phyloP scores from a whole-genome alignment of 2,113 vertebrate species.

The Arothron firmamentum region DNA sequence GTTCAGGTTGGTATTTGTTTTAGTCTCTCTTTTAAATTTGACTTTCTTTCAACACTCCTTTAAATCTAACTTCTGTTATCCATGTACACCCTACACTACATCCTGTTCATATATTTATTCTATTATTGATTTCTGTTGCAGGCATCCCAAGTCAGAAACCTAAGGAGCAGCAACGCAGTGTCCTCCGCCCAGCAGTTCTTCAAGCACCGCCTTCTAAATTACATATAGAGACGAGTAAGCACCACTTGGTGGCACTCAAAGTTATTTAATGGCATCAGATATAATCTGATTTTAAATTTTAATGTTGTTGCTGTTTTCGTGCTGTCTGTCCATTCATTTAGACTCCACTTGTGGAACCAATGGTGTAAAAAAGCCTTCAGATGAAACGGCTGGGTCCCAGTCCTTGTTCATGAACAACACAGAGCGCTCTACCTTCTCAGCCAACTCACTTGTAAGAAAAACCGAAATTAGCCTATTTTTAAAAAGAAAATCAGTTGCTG shows the following conservation, averaged over 20 bases:
- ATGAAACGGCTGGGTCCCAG: slow-evolving; percentile 57
- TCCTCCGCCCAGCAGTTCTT: slow-evolving; percentile 91
- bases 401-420: slow-evolving; percentile 76
- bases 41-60: neutral
- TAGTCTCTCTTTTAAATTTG: slow-evolving; percentile 10
- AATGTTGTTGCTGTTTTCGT: neutral
- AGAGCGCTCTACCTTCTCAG: slow-evolving; percentile 54
- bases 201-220: slow-evolving; percentile 89
- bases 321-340: slow-evolving; percentile 21
- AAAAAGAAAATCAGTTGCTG: neutral
- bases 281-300: neutral
- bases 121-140: slow-evolving; percentile 69
- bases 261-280: slow-evolving; percentile 6
- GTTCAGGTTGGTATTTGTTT: slow-evolving; percentile 81
- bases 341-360: slow-evolving; percentile 92
- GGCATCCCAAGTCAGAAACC: slow-evolving; percentile 96
- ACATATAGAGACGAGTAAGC: slow-evolving; percentile 84
- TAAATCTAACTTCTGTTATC: no score
- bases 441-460: slow-evolving; percentile 65
- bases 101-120: neutral
- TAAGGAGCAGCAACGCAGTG: slow-evolving; percentile 94
- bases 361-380: slow-evolving; percentile 83
- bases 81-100: no score
- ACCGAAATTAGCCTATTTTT: neutral
- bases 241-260: neutral